These are phyloP conservation scores for Olivierus martensii DNA, from an alignment of 1,140 invertebrate genomes.

Conservation along the genomic window DNA sequence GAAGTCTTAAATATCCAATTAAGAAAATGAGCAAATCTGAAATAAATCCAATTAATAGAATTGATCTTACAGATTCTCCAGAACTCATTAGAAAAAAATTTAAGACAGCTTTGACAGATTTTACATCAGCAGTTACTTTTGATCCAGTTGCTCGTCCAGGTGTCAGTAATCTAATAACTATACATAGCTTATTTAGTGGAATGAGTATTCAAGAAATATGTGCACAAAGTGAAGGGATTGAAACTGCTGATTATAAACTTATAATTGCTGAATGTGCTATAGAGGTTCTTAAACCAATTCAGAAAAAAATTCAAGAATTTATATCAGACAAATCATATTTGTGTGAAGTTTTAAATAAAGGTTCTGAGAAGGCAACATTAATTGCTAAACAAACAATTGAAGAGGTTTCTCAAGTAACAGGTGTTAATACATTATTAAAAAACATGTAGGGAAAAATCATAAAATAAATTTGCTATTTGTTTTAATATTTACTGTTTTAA, in stretches of 20 bases:
- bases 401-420: constrained; percentile 42
- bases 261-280: constrained; percentile 56
- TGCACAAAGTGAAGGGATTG: constrained; percentile 45
- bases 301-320: constrained; percentile 41
- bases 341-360: constrained; percentile 46
- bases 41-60: constrained; percentile 52
- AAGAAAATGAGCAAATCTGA: constrained; percentile 99
- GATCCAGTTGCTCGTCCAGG: constrained; percentile 63
- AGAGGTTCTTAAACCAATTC: constrained; percentile 56
- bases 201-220: constrained; percentile 54
- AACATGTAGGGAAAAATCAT: too few species aligned
- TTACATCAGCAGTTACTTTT: constrained; percentile 64
- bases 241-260: constrained; percentile 68
- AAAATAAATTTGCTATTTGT: too few species aligned
- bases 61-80: constrained; percentile 64
- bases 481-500: too few species aligned
- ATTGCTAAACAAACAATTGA: constrained; percentile 51
- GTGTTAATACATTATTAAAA: constrained; percentile 25
- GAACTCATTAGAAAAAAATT: constrained; percentile 65
- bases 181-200: constrained; percentile 62
- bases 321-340: constrained; percentile 46
- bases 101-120: constrained; percentile 86
- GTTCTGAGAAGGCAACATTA: constrained; percentile 47
- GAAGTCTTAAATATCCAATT: constrained; percentile 62
- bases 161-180: constrained; percentile 71